Base-by-base conservation (phyloP, 92 coral and sea anemone genomes). In the Umimayanthus kanabou region DNA sequence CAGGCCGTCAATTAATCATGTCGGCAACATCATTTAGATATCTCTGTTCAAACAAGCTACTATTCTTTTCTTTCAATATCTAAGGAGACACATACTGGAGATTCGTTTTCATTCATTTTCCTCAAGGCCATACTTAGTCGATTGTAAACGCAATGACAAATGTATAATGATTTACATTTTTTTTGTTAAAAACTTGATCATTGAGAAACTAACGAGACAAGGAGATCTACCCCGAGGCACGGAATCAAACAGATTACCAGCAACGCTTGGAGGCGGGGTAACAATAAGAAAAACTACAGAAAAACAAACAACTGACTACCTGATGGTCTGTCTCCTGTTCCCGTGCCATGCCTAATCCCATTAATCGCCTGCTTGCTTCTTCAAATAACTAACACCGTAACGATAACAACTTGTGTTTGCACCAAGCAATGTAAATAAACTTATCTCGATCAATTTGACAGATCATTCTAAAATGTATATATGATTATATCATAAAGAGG, bases 41-140 rank as follows among this genome's bases (percentile, higher is more conserved):
- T 61, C 69, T 61, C 26, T 23, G 69, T 61, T 20, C 7, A 61
- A 61, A 61, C 1, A 22, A 61, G 69, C 15, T 18, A 4, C 42
- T 29, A 42, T 76, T 76, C 58, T 37, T 76, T 43, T 45, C 80
- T 43, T 76, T 18, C 55, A 23, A 5, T 76, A 39, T 42, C 14
- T 20, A n/a, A 5, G 47, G 43, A 22, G 55, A n/a, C 55, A n/a
- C 55, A 43, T 76, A 76, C 53, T 39, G 25, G 29, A 76, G 29
- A 43, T 47, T 40, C 6, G 2, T 29, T 73, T 40, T 5, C n/a
- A 18, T 42, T 25, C 26, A 42, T 72, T 40, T 50, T 76, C 80
- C 80, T 76, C 55, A 76, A 25, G 50, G 80, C 55, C 43, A 76
- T 76, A 76, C 58, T 40, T 37, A 76, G 57, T 42, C 37, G 80